phyloP scores from a whole-genome alignment of 2,888 invertebrate species.

The Cheilosia grossa region DNA sequence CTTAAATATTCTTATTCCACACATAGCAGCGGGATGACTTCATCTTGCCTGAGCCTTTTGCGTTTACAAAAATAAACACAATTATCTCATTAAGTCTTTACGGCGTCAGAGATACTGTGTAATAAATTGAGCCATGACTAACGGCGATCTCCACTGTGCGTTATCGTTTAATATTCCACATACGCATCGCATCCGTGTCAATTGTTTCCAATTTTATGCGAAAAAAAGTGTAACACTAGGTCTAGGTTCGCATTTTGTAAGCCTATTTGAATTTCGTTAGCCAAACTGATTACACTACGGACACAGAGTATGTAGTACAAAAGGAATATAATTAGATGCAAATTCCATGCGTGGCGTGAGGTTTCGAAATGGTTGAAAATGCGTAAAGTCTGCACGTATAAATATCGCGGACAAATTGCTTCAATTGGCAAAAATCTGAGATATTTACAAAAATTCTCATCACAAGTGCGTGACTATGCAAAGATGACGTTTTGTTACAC shows the following conservation, averaged over 20 bases:
- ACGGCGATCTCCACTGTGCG: slow-evolving; percentile 7
- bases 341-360: slow-evolving; percentile 12
- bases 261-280: slow-evolving; percentile 34
- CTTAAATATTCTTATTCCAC: background rate
- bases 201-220: slow-evolving; percentile 45
- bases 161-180: slow-evolving; percentile 34
- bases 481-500: background rate
- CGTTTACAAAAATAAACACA: background rate
- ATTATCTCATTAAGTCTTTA: slow-evolving; percentile 6
- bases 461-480: background rate
- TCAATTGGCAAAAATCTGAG: background rate
- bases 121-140: background rate
- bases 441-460: background rate
- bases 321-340: slow-evolving; percentile 13
- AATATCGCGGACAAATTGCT: background rate
- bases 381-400: background rate
- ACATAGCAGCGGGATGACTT: background rate
- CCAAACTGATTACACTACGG: slow-evolving; percentile 31
- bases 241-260: slow-evolving; percentile 51
- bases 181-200: slow-evolving; percentile 14
- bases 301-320: background rate
- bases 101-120: background rate
- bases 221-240: slow-evolving; percentile 51
- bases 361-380: background rate
- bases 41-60: background rate